These are phyloP conservation scores for Mormyrus iriodes DNA, from an alignment of 2,113 vertebrate species.

Conservation along the genomic window DNA sequence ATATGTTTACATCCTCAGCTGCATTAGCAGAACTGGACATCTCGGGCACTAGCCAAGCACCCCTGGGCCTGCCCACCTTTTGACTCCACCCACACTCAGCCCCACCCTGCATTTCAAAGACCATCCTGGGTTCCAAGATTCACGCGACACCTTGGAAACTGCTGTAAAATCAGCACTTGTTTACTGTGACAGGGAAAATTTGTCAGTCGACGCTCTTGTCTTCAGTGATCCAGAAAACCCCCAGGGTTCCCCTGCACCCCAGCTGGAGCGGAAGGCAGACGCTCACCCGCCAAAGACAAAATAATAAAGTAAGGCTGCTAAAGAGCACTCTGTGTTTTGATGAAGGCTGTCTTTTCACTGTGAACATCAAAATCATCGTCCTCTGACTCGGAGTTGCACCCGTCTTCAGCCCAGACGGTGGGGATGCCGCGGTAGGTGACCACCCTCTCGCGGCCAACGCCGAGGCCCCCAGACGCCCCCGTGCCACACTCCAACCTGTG, in stretches of 20 bases:
- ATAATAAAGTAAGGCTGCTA: slow-evolving; percentile 47
- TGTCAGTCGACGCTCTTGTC: neutral
- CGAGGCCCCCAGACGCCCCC: slow-evolving; percentile 33
- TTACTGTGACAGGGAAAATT: neutral
- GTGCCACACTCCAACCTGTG: slow-evolving; percentile 67
- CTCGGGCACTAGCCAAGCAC: neutral
- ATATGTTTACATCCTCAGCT: neutral
- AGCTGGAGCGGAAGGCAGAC: neutral
- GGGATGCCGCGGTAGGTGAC: slow-evolving; percentile 91
- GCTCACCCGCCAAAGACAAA: neutral
- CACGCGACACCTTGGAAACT: neutral
- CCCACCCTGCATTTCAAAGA: neutral
- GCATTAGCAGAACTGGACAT: neutral
- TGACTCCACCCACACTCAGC: neutral
- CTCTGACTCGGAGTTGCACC: slow-evolving; percentile 79
- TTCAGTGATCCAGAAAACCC: neutral
- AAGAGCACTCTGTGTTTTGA: slow-evolving; percentile 89
- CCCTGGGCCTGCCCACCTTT: neutral
- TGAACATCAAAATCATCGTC: slow-evolving; percentile 73
- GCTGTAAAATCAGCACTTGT: neutral
- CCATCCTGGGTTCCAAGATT: neutral
- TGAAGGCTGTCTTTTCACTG: slow-evolving; percentile 90
- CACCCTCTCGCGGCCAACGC: slow-evolving; percentile 46
- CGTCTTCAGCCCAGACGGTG: slow-evolving; percentile 88
- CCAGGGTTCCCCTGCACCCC: neutral